phyloP scores from a whole-genome alignment of 64 coral and sea anemone genomes.

The Stylophora pistillata region DNA sequence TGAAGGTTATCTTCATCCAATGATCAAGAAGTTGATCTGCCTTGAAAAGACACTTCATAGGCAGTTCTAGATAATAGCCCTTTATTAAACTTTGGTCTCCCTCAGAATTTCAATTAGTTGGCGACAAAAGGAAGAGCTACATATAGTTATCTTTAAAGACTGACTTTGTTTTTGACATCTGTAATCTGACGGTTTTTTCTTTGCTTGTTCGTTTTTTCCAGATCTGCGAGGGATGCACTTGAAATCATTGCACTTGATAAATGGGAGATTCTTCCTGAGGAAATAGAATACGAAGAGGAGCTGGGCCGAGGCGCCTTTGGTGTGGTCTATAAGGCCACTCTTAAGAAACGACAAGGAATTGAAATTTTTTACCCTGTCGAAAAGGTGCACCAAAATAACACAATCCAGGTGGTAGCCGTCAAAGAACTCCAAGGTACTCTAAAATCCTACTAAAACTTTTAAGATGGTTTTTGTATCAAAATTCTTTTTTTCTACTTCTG shows the following conservation, averaged over 20 bases:
- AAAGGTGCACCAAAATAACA: too few species aligned
- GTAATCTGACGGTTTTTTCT: too few species aligned
- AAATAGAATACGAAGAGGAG: conserved; percentile 18
- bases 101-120: too few species aligned
- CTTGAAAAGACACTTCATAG: too few species aligned
- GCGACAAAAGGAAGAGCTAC: too few species aligned
- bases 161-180: too few species aligned
- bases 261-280: conserved; percentile 1
- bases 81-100: too few species aligned
- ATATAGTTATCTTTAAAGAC: too few species aligned
- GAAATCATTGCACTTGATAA: not conserved
- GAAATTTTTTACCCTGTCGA: not conserved
- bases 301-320: conserved; percentile 5
- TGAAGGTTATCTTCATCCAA: too few species aligned
- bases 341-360: not conserved
- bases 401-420: not conserved
- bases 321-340: not conserved
- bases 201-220: not conserved
- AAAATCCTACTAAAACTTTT: not conserved
- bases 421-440: not conserved
- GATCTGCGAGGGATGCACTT: not conserved
- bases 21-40: too few species aligned
- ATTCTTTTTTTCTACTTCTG: too few species aligned
- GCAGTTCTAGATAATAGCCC: too few species aligned
- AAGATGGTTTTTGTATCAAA: not conserved